Evolutionary conservation across 2,797 vertebrate species (phyloP), one percentile per base, ranked within the genome.

Genomic region (Mus minutoides): DNA sequence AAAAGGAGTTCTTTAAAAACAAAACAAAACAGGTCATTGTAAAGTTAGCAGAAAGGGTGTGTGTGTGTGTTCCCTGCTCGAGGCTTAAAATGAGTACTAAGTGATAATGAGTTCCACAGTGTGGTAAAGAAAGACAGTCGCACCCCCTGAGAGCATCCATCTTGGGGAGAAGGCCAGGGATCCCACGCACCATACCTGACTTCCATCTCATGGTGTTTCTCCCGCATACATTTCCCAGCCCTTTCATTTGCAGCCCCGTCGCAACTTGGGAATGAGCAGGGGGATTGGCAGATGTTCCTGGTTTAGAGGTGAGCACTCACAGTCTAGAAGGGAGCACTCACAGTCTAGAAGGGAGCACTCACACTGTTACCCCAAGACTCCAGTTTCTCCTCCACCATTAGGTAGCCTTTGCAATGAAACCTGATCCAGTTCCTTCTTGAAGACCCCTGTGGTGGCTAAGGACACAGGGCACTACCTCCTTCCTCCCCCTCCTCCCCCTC

Each of bases 131-230:
- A 91, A 90, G 76, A 60, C 58, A 58, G 49, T 19, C 9, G 4
- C 6, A n/a, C 0, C n/a, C 2, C 52, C 34, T n/a, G 34, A 40
- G 60, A 78, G 40, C 22, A 1, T 37, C 24, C 14, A 49, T 64
- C 64, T 1, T 0, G 19, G 24, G 34, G 6, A 0, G 0, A 5
- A n/a, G 16, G 54, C 37, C 3, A 0, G 73, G 0, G 0, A 24
- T 69, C 40, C 67, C 16, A 22, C 10, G 19, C 5, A 1, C 13
- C 29, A 5, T 31, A 14, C 46, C 22, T 11, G 7, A 58, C 29
- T 58, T 58, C 37, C 0, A 31, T 11, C 26, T 40, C 34, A 21
- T 31, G 6, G 0, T 3, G 7, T 17, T 13, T 54, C 80, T 69
- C 52, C 31, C 2, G 2, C 14, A 73, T 21, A 49, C 3, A 3